Percentiles rank a stretch among this genome's conserved stretches.
phyloP scores from a whole-genome alignment of 2,888 invertebrate genomes.

The Epirrhoe alternata region DNA sequence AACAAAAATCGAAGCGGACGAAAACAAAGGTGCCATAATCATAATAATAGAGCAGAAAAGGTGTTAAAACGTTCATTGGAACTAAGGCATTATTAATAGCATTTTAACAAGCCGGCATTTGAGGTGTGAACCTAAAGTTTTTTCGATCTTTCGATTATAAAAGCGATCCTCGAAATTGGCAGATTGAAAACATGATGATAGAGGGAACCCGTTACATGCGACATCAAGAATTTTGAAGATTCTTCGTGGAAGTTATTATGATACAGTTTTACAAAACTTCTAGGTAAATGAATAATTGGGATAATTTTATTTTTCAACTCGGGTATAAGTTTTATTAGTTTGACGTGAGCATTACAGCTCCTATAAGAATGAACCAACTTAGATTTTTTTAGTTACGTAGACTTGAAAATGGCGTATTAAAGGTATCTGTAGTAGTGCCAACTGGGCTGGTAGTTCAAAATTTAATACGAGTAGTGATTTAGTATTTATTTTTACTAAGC shows the following conservation, averaged over 20 bases:
- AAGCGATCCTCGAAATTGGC: conserved; percentile 31
- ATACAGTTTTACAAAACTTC: not conserved
- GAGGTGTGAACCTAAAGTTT: conserved; percentile 68
- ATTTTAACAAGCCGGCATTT: conserved; percentile 81
- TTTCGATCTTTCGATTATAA: conserved; percentile 27
- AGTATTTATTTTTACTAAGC: no score
- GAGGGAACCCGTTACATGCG: conserved; percentile 8
- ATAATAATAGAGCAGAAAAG: conserved; percentile 83
- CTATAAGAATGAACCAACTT: no score
- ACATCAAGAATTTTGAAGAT: conserved; percentile 6
- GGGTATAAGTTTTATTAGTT: no score
- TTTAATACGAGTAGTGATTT: no score
- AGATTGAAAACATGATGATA: conserved; percentile 29
- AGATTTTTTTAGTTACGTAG: no score
- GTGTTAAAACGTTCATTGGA: conserved; percentile 85
- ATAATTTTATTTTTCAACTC: not conserved
- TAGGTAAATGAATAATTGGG: not conserved
- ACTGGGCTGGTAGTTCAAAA: no score
- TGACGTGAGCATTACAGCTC: no score
- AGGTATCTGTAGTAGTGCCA: no score
- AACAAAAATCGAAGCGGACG: conserved; percentile 37
- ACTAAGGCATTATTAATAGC: conserved; percentile 81
- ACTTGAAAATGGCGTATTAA: no score
- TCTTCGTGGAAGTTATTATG: not conserved
- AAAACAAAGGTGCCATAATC: conserved; percentile 68